Percentiles rank a stretch among this genome's conserved stretches.
These are phyloP conservation scores for Schizotus pectinicornis DNA, from an alignment of 2,888 invertebrate genomes.

Conservation along the genomic window DNA sequence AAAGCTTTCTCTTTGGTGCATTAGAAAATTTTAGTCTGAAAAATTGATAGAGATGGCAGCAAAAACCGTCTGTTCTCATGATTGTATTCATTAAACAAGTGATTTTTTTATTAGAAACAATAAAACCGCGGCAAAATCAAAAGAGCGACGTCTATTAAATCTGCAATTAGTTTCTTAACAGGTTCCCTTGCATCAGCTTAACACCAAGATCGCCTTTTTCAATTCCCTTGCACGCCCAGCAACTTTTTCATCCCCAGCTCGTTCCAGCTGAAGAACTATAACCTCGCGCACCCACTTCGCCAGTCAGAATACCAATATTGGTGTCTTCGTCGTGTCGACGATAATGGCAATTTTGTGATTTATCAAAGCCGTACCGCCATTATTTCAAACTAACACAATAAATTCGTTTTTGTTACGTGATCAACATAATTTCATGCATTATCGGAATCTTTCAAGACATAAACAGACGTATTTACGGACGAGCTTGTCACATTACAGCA, in stretches of 20 bases:
- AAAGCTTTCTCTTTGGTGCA: too few relatives aligned
- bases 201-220: slow-evolving; percentile 6
- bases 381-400: slow-evolving; percentile 10
- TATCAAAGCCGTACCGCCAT: too few relatives aligned
- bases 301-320: neutral
- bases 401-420: slow-evolving; percentile 8
- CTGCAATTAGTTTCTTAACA: slow-evolving; percentile 16
- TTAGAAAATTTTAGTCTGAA: too few relatives aligned
- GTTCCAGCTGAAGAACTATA: slow-evolving; percentile 1
- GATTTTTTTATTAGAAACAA: slow-evolving; percentile 5
- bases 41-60: neutral
- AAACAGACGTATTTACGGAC: neutral
- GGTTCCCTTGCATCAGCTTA: slow-evolving; percentile 14
- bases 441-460: slow-evolving; percentile 1
- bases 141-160: slow-evolving; percentile 1
- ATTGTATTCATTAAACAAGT: slow-evolving; percentile 3
- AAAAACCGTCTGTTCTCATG: neutral
- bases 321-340: neutral
- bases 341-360: too few relatives aligned
- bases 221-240: slow-evolving; percentile 1
- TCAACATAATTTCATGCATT: slow-evolving; percentile 2
- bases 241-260: slow-evolving; percentile 2
- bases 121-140: neutral
- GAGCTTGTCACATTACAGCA: slow-evolving; percentile 7
- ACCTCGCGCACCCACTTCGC: neutral